A percentile compares a stretch with the other conserved stretches of the same genome.
Evolutionary conservation across 2,888 invertebrate species (phyloP).

Genomic region (Rugalucina vietnamica): DNA sequence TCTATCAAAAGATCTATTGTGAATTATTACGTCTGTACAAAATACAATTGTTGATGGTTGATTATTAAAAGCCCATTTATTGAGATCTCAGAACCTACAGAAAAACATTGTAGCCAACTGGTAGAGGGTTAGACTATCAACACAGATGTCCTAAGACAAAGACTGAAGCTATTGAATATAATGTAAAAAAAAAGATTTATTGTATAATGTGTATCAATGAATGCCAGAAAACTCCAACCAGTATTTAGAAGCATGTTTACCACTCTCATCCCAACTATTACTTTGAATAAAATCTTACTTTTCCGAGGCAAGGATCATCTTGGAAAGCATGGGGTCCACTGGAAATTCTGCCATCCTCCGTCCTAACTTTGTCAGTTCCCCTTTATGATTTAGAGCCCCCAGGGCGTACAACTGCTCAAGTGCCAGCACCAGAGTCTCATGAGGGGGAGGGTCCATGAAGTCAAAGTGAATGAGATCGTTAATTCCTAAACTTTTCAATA

Average conservation of each 20-base stretch:
- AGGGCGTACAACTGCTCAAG: constrained; percentile 98
- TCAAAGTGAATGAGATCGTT: constrained; percentile 99
- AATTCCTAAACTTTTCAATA: constrained; percentile 98
- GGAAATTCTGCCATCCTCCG: constrained; percentile 99
- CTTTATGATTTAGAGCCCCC: constrained; percentile 98
- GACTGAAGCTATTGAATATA: too few species aligned
- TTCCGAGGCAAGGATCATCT: constrained; percentile 98
- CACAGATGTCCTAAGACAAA: too few species aligned
- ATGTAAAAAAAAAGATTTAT: too few species aligned
- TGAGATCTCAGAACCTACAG: too few species aligned
- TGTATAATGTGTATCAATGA: too few species aligned
- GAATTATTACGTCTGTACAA: too few species aligned
- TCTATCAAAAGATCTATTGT: too few species aligned
- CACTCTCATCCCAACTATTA: too few species aligned
- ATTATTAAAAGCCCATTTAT: too few species aligned
- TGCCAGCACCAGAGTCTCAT: constrained; percentile 88
- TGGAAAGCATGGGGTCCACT: constrained; percentile 99
- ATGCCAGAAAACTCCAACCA: background rate
- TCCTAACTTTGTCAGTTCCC: constrained; percentile 98
- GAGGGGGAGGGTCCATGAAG: constrained; percentile 97
- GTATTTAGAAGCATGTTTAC: background rate
- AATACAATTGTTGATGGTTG: too few species aligned
- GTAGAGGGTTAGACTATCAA: too few species aligned
- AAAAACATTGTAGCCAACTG: too few species aligned
- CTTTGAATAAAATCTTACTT: constrained; percentile 87